Evolutionary conservation across 2,797 vertebrate genomes (phyloP), one percentile per base, ranked within the genome.

Genomic region (Mus caroli): DNA sequence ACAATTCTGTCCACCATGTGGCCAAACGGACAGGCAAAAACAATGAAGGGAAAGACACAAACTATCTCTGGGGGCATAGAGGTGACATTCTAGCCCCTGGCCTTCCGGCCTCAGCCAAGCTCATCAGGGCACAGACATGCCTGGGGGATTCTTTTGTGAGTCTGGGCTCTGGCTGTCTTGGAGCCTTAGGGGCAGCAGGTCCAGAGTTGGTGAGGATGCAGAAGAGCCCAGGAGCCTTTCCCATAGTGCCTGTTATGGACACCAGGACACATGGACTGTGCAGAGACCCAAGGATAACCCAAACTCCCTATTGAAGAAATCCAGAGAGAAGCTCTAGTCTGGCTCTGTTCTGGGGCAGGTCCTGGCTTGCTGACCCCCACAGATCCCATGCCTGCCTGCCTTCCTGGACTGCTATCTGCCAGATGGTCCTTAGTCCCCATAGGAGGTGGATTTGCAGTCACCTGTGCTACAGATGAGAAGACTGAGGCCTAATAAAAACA

Each of bases 161-260:
- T 14, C 15, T 64, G 56, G 7, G 22, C 71, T n/a, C 54, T 2
- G 28, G 40, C 9, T 0, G 1, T 34, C 86, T 37, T 6, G 40
- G 52, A 77, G 64, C 62, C 50, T 14, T 11, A 43, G 6, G 19
- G 1, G 58, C 0, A 0, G 22, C 0, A 0, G 28, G 60, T 56
- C 91, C 40, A 40, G 40, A 46, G 50, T 6, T 43, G 1, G 0
- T 4, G 20, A 17, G 34, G 34, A 73, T 0, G 2, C 13, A 26
- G 77, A 31, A 28, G 34, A 3, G 2, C 52, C 46, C 69, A 4
- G 56, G 4, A 10, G 26, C 52, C 67, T 37, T 50, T 3, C 37
- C 62, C 20, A 14, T 13, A 10, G 80, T 31, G 13, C 31, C 13
- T 13, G 11, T 2, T 22, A 1, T 1, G 13, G n/a, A 11, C 5